A percentile compares a stretch with the other conserved stretches of the same genome.
Evolutionary conservation across 2,797 vertebrate genomes (phyloP).

Genomic region (Florisuga fusca): DNA sequence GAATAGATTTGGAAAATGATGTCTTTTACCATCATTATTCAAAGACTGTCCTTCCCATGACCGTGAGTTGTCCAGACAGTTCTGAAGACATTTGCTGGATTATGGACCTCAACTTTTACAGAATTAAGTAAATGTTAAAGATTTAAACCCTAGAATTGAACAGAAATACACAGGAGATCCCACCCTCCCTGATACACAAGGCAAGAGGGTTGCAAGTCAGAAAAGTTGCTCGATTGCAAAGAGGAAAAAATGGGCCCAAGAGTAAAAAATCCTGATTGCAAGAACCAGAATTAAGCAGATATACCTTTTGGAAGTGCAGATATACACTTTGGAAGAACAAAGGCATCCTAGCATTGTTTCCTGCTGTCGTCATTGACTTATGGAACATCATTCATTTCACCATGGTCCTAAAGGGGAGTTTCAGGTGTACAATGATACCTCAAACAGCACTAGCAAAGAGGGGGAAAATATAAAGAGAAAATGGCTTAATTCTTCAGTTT

Average conservation of each 20-base stretch:
- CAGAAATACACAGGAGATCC: background rate
- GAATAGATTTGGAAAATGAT: conserved; percentile 18
- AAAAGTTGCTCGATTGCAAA: background rate
- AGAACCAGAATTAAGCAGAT: background rate
- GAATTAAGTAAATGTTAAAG: conserved; percentile 31
- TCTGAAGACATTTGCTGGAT: conserved; percentile 35
- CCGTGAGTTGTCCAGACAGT: conserved; percentile 6
- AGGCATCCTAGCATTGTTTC: background rate
- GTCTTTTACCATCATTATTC: conserved; percentile 52
- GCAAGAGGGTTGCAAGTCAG: background rate
- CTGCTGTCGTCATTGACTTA: background rate
- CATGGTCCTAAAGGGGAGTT: background rate
- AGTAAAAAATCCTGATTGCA: background rate
- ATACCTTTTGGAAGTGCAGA: background rate
- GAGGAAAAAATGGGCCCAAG: background rate
- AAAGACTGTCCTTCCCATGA: conserved; percentile 32
- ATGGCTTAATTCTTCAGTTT: background rate
- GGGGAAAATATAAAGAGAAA: background rate
- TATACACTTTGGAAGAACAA: background rate
- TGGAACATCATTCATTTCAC: background rate
- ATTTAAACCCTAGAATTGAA: conserved; percentile 17
- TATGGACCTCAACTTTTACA: conserved; percentile 31
- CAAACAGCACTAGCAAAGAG: background rate
- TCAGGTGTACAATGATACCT: background rate
- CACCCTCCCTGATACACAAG: background rate